phyloP scores from a whole-genome alignment of 2,888 invertebrate species.

The Ametastegia equiseti region DNA sequence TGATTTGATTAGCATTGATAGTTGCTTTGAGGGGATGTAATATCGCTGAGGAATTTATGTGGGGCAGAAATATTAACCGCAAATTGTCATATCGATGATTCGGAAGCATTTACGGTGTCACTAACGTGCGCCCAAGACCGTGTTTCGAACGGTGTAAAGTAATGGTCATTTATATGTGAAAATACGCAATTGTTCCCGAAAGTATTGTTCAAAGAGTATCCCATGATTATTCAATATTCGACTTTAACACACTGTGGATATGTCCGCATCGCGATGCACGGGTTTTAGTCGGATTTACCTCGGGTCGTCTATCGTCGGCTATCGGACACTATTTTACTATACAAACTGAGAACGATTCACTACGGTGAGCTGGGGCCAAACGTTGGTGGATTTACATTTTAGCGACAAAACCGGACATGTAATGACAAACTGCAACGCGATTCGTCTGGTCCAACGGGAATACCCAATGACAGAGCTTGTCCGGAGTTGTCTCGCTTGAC shows the following conservation, averaged over 20 bases:
- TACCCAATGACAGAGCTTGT: no score
- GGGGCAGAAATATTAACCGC: neutral
- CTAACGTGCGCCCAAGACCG: slow-evolving; percentile 40
- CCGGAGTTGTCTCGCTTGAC: no score
- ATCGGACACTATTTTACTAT: slow-evolving; percentile 52
- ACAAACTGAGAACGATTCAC: slow-evolving; percentile 53
- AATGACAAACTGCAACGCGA: no score
- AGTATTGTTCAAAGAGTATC: slow-evolving; percentile 48
- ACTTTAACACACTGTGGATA: slow-evolving; percentile 25
- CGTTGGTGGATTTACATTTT: no score
- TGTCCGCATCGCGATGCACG: slow-evolving; percentile 60
- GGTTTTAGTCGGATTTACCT: slow-evolving; percentile 71
- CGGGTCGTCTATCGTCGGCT: slow-evolving; percentile 46
- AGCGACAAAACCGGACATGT: no score
- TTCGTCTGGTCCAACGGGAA: no score
- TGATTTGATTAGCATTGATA: neutral
- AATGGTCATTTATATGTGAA: no score
- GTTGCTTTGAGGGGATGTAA: no score
- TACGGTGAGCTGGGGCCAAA: neutral
- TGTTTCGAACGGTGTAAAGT: slow-evolving; percentile 47
- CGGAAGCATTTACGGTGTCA: neutral
- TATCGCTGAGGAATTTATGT: neutral
- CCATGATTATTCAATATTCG: slow-evolving; percentile 9
- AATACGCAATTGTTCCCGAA: slow-evolving; percentile 51
- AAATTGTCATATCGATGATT: neutral